A percentile compares a stretch with the other conserved stretches of the same genome.
phyloP scores from a whole-genome alignment of 2,888 invertebrate species.

The Hetaerina titia region DNA sequence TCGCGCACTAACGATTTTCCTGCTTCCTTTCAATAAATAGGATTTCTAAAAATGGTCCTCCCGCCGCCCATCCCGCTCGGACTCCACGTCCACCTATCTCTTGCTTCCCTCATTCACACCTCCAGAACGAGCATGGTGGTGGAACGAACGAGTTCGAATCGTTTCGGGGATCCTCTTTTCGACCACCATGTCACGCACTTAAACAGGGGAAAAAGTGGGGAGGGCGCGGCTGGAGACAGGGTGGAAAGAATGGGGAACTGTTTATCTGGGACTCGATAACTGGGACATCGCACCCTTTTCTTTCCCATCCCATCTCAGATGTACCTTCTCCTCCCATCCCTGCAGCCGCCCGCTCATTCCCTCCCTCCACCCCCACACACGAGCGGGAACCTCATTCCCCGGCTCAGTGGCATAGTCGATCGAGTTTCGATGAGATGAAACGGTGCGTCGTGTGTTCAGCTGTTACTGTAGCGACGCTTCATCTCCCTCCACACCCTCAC shows the following conservation, averaged over 20 bases:
- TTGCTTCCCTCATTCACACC: not conserved
- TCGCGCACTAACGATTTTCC: not conserved
- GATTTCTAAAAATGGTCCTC: not conserved
- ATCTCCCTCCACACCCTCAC: not conserved
- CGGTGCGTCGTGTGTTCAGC: conserved; percentile 20
- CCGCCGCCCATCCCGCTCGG: not conserved
- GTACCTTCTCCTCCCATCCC: not conserved
- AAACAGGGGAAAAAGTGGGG: not conserved
- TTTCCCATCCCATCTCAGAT: not conserved
- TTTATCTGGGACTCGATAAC: conserved; percentile 31
- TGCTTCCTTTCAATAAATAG: not conserved
- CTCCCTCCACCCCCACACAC: not conserved
- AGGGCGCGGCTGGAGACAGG: not conserved
- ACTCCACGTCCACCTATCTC: not conserved
- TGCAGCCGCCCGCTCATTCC: not conserved
- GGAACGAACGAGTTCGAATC: not conserved
- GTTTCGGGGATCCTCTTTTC: not conserved
- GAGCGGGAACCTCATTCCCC: not conserved
- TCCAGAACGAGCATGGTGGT: not conserved
- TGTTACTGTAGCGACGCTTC: not conserved
- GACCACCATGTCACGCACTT: not conserved
- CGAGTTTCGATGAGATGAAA: conserved; percentile 20
- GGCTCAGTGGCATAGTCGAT: not conserved
- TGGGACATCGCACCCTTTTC: conserved; percentile 18
- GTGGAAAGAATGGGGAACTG: not conserved